Base-by-base conservation (phyloP, 2,888 invertebrate species). In the Ferrisia virgata region DNA sequence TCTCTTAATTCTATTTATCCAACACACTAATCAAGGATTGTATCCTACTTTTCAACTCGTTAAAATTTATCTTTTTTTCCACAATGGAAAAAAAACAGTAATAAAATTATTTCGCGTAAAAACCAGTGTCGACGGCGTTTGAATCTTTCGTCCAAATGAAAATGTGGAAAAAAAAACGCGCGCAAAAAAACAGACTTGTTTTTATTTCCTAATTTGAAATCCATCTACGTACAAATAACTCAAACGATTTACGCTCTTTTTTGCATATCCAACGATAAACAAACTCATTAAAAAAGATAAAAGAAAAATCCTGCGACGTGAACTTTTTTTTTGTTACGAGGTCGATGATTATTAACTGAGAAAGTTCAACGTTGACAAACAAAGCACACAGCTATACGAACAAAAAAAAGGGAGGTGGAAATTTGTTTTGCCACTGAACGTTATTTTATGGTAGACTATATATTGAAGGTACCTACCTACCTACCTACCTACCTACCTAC, bases 261-360 rank as follows among this genome's bases (percentile, higher is more conserved):
- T 58, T 58, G 58, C 58, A 58, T 58, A 58, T 58, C 58, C 58
- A 58, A 58, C 58, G 58, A 58, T 58, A 58, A 58, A 58, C 58
- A 58, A 58, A 58, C 58, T 58, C 58, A 58, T 58, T 58, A 58
- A 58, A 58, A 58, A 58, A 58, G 58, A 58, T 58, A 58, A 58
- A 58, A 58, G 58, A 25, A 25, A 58, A 58, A 58, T 58, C 58
- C 58, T 25, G 25, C 58, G 58, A 25, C 47, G 58, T 58, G 25
- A 58, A 58, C 25, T 58, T 58, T 58, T 53, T 58, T 43, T 43
- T 58, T 58, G 58, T 58, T 58, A 58, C 58, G 58, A 58, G 58
- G 58, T 58, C 58, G 58, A 58, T 58, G 58, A 58, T 58, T 58
- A 58, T 58, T 58, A 58, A 58, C 58, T 58, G 58, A 58, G 58